phyloP scores from a whole-genome alignment of 2,797 vertebrate genomes.

The Sebastes vulpes region DNA sequence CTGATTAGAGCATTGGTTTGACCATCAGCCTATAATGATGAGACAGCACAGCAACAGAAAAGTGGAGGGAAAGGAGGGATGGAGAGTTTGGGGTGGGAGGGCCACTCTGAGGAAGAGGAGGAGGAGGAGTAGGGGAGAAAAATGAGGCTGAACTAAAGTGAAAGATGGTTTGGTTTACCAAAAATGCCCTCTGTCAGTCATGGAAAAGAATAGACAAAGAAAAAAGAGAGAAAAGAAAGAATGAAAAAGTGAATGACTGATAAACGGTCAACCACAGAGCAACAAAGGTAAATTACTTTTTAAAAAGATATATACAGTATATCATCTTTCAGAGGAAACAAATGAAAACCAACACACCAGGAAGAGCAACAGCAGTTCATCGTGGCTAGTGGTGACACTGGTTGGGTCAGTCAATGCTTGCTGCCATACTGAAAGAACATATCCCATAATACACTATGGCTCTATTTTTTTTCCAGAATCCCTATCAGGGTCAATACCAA shows the following conservation, averaged over 20 bases:
- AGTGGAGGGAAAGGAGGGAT: constrained; percentile 60
- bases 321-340: constrained; percentile 34
- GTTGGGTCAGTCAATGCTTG: background rate
- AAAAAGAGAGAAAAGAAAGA: constrained; percentile 82
- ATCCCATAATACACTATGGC: constrained; percentile 24
- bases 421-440: constrained; percentile 17
- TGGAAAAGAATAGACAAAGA: constrained; percentile 86
- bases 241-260: constrained; percentile 83
- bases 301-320: constrained; percentile 28
- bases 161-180: constrained; percentile 89
- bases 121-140: background rate
- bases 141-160: constrained; percentile 76
- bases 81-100: constrained; percentile 42
- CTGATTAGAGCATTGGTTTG: constrained; percentile 76
- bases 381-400: constrained; percentile 28
- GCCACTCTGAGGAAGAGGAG: constrained; percentile 20
- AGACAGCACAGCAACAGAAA: constrained; percentile 80
- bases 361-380: constrained; percentile 46
- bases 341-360: constrained; percentile 30
- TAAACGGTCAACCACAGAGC: constrained; percentile 78
- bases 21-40: constrained; percentile 76
- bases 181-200: constrained; percentile 92
- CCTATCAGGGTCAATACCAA: constrained; percentile 37
- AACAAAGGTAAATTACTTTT: constrained; percentile 50
- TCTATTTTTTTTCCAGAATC: constrained; percentile 74